Evolutionary conservation across 2,113 vertebrate species (phyloP), one percentile per base, ranked within the genome.

Genomic region (Oncorhynchus keta): DNA sequence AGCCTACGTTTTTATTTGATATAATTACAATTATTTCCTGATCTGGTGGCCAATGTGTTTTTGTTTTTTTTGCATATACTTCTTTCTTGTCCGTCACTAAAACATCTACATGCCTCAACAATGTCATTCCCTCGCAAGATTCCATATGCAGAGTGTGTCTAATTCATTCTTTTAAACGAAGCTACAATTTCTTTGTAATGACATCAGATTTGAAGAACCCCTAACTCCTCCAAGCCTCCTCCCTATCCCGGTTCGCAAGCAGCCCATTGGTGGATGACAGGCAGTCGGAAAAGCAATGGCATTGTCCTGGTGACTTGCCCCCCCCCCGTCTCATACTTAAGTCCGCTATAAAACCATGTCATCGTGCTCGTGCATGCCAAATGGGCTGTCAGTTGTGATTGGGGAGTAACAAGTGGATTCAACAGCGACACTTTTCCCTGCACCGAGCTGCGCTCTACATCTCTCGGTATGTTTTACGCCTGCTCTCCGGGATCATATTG

Each of bases 241-340:
- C 75, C 66, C 59, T 71, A 24, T 8, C 49, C 9, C 16, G 22
- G 74, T 57, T 79, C 75, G 76, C 77, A 28, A 67, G 73, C 76
- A 79, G 81, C 93, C 93, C 86, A 97, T 97, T 96, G 96, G 96
- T 87, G 84, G 85, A 86, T 88, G 85, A 85, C 90, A 83, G 91
- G 84, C 90, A 83, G 90, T 84, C 85, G 72, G 88, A 85, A 82
- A 90, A 87, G 92, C 92, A 76, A 81, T 90, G 79, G 93, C 91
- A 93, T 95, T 94, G 94, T 95, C 93, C 92, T 77, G 84, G 86
- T 88, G 91, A 89, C 84, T 76, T 82, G 89, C 84, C 87, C 82
- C 84, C 87, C 82, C 30, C 32, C 32, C 30, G 30, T 6, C 78
- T 81, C 81, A 85, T 66, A 76, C 76, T 75, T 67, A 75, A 74